Base-by-base conservation (phyloP, 1,140 invertebrate genomes). In the Cydia splendana region DNA sequence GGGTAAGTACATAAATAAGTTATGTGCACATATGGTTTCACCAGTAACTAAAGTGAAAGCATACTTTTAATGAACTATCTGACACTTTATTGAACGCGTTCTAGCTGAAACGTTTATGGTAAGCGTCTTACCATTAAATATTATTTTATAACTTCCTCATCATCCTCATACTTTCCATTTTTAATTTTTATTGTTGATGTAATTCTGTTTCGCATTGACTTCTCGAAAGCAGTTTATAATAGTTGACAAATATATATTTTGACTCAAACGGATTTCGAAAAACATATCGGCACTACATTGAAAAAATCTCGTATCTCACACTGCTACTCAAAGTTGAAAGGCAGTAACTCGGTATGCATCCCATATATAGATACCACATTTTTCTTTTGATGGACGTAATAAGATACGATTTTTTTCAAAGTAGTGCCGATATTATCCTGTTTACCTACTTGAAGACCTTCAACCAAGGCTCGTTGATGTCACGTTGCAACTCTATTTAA, bases 401-500 rank as follows among this genome's bases (percentile, higher is more conserved):
- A 24, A 24, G 24, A n/a, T n/a, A n/a, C n/a, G n/a, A n/a, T n/a
- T n/a, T n/a, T n/a, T n/a, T n/a, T n/a, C n/a, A n/a, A n/a, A n/a
- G n/a, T n/a, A n/a, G n/a, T n/a, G n/a, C n/a, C n/a, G n/a, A n/a
- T n/a, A n/a, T 53, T 53, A 71, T 67, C 65, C 24, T 67, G 65
- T 45, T 45, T 38, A 71, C 53, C 53, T 18, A 57, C 4, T 71
- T 18, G 7, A 10, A 42, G 67, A 38, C 30, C 34, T 38, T 38
- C n/a, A 42, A 18, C 24, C 34, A 71, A 71, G 67, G 34, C 18
- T 42, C 18, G 30, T 42, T 71, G n/a, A 71, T 71, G 67, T 71
- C 67, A 42, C 34, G 34, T 71, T 71, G 67, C 38, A 71, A 18
- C 67, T 38, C n/a, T 71, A 15, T 71, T 71, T n/a, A 71, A 71